Evolutionary conservation across 2,113 vertebrate genomes (phyloP), one percentile per base, ranked within the genome.

Genomic region (Dicentrarchus labrax): DNA sequence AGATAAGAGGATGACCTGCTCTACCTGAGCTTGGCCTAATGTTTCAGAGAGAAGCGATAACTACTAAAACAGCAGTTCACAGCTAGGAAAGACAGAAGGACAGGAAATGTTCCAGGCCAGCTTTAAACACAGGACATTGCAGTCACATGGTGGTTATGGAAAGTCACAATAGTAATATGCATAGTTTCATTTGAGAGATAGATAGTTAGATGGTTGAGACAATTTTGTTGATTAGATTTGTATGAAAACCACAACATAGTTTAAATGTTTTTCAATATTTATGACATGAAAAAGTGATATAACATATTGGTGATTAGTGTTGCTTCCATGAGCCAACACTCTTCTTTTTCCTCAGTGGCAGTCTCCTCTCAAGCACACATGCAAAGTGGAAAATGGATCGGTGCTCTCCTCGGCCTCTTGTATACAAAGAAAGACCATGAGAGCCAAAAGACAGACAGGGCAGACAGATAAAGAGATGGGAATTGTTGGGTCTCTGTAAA

Each of bases 371-470:
- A 60, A 69, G 24, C 36, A 22, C 67, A 24, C 75, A 24, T 59
- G 62, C 56, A 51, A 81, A 87, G 76, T 69, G 41, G 72, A 80
- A 89, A 88, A 88, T 72, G 69, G 66, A 80, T 76, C 62, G 3
- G 45, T 67, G 53, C 74, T 71, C 65, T 88, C 64, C 38, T 62
- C 47, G 1, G 60, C 71, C 68, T 67, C 66, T 59, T 56, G 78
- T 76, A 47, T 41, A 41, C 64, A 43, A 41, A 48, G 16, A 59
- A 11, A 67, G 22, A 39, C 21, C 10, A 15, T 45, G 68, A 67
- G 53, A 48, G 69, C 60, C 21, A 62, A 50, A 17, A 70, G 69
- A 62, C 48, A 41, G 53, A 72, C 38, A 64, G 56, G 64, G 22
- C 45, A 24, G 56, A 80, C 45, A 22, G 78, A 77, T 5, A 36